These are phyloP conservation scores for Manis crassicaudata DNA, from an alignment of 2,797 vertebrate genomes.

Conservation along the genomic window DNA sequence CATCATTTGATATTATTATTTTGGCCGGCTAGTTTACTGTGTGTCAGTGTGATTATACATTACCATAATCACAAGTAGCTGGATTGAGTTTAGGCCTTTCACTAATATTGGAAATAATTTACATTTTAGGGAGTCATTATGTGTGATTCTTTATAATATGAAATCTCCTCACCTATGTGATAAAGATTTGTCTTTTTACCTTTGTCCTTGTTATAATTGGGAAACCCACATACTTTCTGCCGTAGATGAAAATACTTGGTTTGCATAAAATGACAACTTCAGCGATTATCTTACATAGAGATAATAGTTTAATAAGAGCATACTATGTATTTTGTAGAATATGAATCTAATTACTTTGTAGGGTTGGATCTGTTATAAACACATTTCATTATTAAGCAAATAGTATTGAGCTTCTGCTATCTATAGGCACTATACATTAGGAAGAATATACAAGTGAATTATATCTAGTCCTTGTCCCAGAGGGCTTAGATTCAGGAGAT, in stretches of 20 bases:
- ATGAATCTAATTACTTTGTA: conserved; percentile 29
- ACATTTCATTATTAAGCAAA: not conserved
- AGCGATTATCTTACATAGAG: not conserved
- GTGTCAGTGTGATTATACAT: not conserved
- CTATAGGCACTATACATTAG: not conserved
- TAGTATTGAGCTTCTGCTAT: not conserved
- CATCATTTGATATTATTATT: conserved; percentile 33
- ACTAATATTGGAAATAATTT: conserved; percentile 19
- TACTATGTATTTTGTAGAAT: not conserved
- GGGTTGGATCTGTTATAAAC: not conserved
- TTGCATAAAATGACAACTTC: conserved; percentile 7
- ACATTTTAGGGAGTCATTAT: not conserved
- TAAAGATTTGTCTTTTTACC: not conserved
- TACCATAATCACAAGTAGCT: not conserved
- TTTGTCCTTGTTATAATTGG: conserved; percentile 2
- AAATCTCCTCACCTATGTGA: not conserved
- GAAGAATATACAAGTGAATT: not conserved
- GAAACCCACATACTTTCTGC: conserved; percentile 22
- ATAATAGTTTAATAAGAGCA: not conserved
- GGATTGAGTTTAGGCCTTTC: conserved; percentile 17
- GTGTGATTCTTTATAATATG: not conserved
- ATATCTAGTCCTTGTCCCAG: not conserved
- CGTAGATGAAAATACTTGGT: conserved; percentile 14
- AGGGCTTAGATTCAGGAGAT: not conserved
- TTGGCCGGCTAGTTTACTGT: not conserved